Conservation (phyloP, 2,113 vertebrate species). For the Ammodytes marinus region DNA sequence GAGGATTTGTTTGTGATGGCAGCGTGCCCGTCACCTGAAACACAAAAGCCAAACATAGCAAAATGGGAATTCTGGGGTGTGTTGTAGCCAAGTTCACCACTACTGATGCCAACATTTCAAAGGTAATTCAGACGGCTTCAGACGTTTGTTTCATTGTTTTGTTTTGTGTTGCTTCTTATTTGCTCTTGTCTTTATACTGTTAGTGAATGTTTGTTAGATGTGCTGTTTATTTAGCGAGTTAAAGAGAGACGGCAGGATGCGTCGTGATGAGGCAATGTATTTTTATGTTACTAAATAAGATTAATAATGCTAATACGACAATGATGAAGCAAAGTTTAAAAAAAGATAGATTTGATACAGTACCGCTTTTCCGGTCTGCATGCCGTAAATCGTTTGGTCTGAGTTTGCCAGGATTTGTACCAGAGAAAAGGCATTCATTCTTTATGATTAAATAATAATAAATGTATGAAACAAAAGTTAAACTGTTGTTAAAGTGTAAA, state of each 20-base stretch:
- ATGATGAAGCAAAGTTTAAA: too few relatives aligned
- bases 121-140: constrained; percentile 3
- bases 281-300: too few relatives aligned
- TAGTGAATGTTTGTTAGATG: background rate
- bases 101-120: constrained; percentile 41
- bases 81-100: constrained; percentile 13
- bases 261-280: too few relatives aligned
- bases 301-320: too few relatives aligned
- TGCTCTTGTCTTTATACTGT: background rate
- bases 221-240: too few relatives aligned
- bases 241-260: too few relatives aligned
- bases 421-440: too few relatives aligned
- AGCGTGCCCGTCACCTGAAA: constrained; percentile 73
- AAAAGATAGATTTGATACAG: too few relatives aligned
- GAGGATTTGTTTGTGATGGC: constrained; percentile 79
- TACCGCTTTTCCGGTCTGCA: too few relatives aligned
- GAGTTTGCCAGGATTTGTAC: too few relatives aligned
- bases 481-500: background rate
- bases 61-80: constrained; percentile 32
- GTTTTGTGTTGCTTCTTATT: background rate
- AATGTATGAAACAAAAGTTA: background rate
- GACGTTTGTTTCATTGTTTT: background rate
- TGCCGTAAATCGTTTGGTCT: too few relatives aligned
- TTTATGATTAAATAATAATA: too few relatives aligned
- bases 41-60: constrained; percentile 51